Evolutionary conservation across 37 sponge, comb jelly and placozoan species (phyloP).

Genomic region (Agelas oroides): DNA sequence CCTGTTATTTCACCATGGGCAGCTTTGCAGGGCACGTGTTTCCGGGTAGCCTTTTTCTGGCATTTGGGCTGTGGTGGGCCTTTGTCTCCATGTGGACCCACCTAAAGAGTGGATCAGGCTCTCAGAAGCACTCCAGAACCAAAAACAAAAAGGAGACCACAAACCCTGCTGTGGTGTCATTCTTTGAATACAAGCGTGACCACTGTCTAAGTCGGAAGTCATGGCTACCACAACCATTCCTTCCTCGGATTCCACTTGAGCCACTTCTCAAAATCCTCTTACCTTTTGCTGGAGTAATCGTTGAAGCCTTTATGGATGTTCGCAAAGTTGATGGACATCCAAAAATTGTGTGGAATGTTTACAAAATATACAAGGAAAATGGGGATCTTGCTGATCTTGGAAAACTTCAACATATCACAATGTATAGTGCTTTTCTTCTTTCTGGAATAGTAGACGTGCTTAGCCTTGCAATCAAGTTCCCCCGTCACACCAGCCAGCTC

Average conservation of each 20-base stretch:
- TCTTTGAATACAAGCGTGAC: constrained; percentile 43
- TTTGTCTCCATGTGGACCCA: constrained; percentile 31
- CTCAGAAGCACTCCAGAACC: background rate
- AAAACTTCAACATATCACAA: constrained; percentile 63
- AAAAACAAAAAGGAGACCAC: background rate
- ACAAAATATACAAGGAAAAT: background rate
- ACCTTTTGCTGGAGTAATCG: constrained; percentile 45
- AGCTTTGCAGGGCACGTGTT: constrained; percentile 65
- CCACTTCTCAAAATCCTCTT: constrained; percentile 54
- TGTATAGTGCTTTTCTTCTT: constrained; percentile 59
- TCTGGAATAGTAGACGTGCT: constrained; percentile 70
- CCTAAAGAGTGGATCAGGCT: background rate
- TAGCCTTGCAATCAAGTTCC: constrained; percentile 17
- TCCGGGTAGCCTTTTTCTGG: constrained; percentile 58
- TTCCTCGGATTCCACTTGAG: constrained; percentile 48
- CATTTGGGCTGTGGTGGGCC: constrained; percentile 57
- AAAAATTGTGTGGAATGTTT: constrained; percentile 4
- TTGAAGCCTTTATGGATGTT: constrained; percentile 34
- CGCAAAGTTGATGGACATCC: constrained; percentile 3
- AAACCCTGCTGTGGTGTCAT: background rate
- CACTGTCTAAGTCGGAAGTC: constrained; percentile 39
- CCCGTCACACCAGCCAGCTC: constrained; percentile 39
- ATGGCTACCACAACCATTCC: constrained; percentile 52
- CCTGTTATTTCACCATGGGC: constrained; percentile 67
- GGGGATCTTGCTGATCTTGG: constrained; percentile 12